Base-by-base conservation (phyloP, 2,888 invertebrate genomes). In the Leucozona laternaria region DNA sequence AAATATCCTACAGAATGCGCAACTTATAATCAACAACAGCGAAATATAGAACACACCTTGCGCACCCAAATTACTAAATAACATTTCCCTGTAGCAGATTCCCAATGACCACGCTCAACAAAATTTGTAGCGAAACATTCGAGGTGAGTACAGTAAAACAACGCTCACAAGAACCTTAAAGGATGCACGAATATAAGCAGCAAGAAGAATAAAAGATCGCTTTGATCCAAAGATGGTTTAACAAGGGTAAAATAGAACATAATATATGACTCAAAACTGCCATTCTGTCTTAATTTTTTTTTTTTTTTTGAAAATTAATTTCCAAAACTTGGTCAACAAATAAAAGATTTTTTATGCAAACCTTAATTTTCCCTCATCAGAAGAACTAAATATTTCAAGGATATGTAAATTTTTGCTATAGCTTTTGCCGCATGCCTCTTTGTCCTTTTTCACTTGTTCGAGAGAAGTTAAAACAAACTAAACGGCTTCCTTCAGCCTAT, bases 401-500 rank as follows among this genome's bases (percentile, higher is more conserved):
- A 82, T 78, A 82, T 82, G 79, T 73, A 73, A 82, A 79, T 82
- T 82, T 37, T 6, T 1, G 1, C 22, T 34, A 64, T 64, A 48
- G 62, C 15, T 40, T 28, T 37, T 40, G 45, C 34, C 53, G n/a
- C 22, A 25, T 66, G 58, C 17, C 37, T 50, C 57, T 62, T 60
- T 60, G 37, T 53, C 20, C 43, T 68, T 37, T 55, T 50, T 75
- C 64, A 43, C 43, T 60, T 53, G 22, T 53, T 50, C 22, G 66
- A 72, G 66, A 72, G 50, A 82, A 78, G 72, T 82, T 68, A 66
- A 79, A 82, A 73, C 50, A 82, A 82, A 78, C 79, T 58, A 72
- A 82, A 68, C 66, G 20, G 57, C 55, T 72, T 25, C 72, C 72
- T 72, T 31, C 53, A 53, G 78, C 82, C 66, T 82, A 82, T 55